Evolutionary conservation across 2,113 vertebrate species (phyloP).

Genomic region (Ciconia stormi): DNA sequence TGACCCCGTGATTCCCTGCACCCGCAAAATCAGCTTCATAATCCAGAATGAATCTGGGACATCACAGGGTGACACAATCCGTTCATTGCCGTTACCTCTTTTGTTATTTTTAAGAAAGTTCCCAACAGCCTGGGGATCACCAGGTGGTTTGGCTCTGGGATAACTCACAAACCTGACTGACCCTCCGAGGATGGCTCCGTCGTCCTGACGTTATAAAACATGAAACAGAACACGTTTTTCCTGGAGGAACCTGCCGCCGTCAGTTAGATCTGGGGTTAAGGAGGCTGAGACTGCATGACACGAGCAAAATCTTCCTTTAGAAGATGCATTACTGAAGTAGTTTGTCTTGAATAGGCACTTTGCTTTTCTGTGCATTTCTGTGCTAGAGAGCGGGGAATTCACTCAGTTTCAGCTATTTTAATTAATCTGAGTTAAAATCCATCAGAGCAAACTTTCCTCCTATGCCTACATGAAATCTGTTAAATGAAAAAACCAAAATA

Average conservation of each 20-base stretch:
- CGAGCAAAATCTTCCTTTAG: neutral
- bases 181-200: rapidly evolving
- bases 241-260: rapidly evolving
- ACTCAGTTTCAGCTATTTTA: conserved; percentile 11
- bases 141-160: neutral
- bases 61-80: rapidly evolving
- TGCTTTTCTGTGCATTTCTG: neutral
- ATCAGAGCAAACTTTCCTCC: neutral
- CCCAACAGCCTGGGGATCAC: neutral
- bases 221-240: rapidly evolving
- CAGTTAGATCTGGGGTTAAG: neutral
- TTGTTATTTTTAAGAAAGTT: neutral
- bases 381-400: neutral
- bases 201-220: neutral
- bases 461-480: conserved; percentile 35
- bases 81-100: no score
- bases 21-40: neutral
- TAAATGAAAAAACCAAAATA: neutral
- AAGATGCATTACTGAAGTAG: neutral
- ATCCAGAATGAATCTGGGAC: neutral
- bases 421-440: conserved; percentile 46
- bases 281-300: neutral
- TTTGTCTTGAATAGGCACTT: neutral
- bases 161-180: neutral
- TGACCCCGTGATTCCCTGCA: neutral